Evolutionary conservation across 2,888 invertebrate species (phyloP), one percentile per base, ranked within the genome.

Genomic region (Neoascia interrupta): DNA sequence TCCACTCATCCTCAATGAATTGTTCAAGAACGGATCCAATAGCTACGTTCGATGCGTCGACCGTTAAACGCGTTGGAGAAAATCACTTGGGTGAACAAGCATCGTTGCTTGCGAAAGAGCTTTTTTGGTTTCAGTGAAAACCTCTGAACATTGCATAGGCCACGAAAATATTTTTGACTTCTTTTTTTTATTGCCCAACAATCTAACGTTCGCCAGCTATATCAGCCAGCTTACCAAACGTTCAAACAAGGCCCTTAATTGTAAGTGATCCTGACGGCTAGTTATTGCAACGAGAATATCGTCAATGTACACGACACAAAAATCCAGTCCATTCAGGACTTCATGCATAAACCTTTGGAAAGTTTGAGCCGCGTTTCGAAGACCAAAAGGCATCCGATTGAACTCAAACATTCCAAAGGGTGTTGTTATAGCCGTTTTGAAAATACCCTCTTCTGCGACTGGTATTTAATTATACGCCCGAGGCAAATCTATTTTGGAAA

Each of bases 361-460:
- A n/a, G n/a, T n/a, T n/a, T n/a, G n/a, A n/a, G n/a, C n/a, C n/a
- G n/a, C n/a, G n/a, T n/a, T n/a, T n/a, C n/a, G n/a, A n/a, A n/a
- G n/a, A n/a, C n/a, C n/a, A n/a, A n/a, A n/a, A n/a, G n/a, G n/a
- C n/a, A n/a, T n/a, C n/a, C n/a, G n/a, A n/a, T n/a, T n/a, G n/a
- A n/a, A 85, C 66, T 86, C 86, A 58, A 82, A 87, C 3, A 86
- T 51, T 3, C 86, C 86, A 60, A 86, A 85, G 0, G 86, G 85
- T 0, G 86, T 15, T 0, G 85, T 85, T 15, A 88, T 85, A n/a
- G n/a, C n/a, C n/a, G n/a, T n/a, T n/a, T n/a, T n/a, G n/a, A n/a
- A n/a, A n/a, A n/a, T n/a, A n/a, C n/a, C n/a, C n/a, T n/a, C n/a
- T n/a, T n/a, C n/a, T n/a, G n/a, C n/a, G n/a, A n/a, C n/a, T n/a